Evolutionary conservation across 1,140 invertebrate genomes (phyloP).

Genomic region (Melitaea cinxia): DNA sequence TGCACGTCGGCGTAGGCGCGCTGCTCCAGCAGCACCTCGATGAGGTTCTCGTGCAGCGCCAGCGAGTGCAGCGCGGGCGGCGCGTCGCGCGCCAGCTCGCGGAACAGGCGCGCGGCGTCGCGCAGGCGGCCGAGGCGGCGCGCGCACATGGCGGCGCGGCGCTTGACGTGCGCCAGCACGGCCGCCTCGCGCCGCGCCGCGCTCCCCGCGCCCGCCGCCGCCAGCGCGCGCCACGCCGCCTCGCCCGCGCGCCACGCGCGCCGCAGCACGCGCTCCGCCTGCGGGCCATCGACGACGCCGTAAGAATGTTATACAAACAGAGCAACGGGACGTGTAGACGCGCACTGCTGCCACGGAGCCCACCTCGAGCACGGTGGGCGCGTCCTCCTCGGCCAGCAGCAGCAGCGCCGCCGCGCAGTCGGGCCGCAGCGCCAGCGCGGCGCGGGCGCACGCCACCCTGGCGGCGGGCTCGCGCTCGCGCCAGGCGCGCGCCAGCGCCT

Average conservation of each 20-base stretch:
- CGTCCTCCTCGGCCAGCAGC: slow-evolving; percentile 97
- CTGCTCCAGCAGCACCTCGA: slow-evolving; percentile 97
- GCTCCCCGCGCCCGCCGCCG: slow-evolving; percentile 58
- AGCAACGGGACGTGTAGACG: too few species aligned
- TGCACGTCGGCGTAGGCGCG: slow-evolving; percentile 98
- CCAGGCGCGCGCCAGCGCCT: slow-evolving; percentile 99
- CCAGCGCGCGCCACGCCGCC: slow-evolving; percentile 43
- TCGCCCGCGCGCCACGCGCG: slow-evolving; percentile 51
- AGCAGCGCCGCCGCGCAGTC: slow-evolving; percentile 98
- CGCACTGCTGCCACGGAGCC: too few species aligned
- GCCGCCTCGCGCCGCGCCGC: slow-evolving; percentile 92
- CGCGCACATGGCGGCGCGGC: slow-evolving; percentile 97
- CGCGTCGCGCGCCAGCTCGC: slow-evolving; percentile 98
- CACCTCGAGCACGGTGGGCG: slow-evolving; percentile 89
- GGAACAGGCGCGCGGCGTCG: slow-evolving; percentile 98
- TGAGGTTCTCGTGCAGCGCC: slow-evolving; percentile 98
- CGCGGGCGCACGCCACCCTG: slow-evolving; percentile 95
- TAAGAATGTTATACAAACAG: background rate
- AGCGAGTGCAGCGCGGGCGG: slow-evolving; percentile 97
- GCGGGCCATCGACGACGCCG: slow-evolving; percentile 57
- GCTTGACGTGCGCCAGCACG: slow-evolving; percentile 97
- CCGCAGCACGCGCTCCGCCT: slow-evolving; percentile 53
- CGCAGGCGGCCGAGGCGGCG: slow-evolving; percentile 95
- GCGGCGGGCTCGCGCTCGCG: slow-evolving; percentile 96
- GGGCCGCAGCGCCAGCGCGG: slow-evolving; percentile 93